Base-by-base conservation (phyloP, 2,888 invertebrate genomes). In the Ophioninae sp. region DNA sequence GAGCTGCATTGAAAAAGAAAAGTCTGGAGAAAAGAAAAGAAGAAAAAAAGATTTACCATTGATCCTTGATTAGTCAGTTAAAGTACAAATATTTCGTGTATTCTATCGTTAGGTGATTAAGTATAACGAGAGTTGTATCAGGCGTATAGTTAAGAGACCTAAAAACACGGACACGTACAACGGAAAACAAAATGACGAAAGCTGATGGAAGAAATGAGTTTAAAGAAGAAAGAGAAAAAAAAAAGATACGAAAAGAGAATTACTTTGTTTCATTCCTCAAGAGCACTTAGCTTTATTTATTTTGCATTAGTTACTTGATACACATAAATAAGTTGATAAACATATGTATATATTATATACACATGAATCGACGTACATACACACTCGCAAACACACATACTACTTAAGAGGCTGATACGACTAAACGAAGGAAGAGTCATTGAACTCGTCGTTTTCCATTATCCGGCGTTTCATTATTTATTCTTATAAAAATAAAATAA, bases 1-100 rank as follows among this genome's bases (percentile, higher is more conserved):
- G 56, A 20, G 64, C 64, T n/a, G 56, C 37, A 37, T 13, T 37
- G 20, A 58, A 41, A 22, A 76, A 41, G 23, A 58, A 6, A 59
- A 23, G 51, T 20, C 23, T 8, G 41, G 23, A 84, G 79, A 59
- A 61, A 73, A 80, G 86, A 82, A 59, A 73, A 85, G 56, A 83
- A 87, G 84, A 83, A 84, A 82, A 81, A 85, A 88, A 88, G 85
- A 85, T 85, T 88, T 88, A 88, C 82, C 86, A 87, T 89, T 89
- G 90, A 90, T 90, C 90, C 95, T 95, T 95, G 94, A 95, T 95
- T 96, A 96, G 96, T 96, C 96, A 96, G 96, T 96, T 95, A 95
- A 95, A 96, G 96, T 96, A 96, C 96, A 96, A 96, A 96, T 95
- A 95, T 95, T 95, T 95, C 95, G 94, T 94, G 95, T 93, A 93